Percentiles rank a stretch among this genome's conserved stretches.
These are phyloP conservation scores for Labeo calbasu DNA, from an alignment of 2,797 vertebrate genomes.

Conservation along the genomic window DNA sequence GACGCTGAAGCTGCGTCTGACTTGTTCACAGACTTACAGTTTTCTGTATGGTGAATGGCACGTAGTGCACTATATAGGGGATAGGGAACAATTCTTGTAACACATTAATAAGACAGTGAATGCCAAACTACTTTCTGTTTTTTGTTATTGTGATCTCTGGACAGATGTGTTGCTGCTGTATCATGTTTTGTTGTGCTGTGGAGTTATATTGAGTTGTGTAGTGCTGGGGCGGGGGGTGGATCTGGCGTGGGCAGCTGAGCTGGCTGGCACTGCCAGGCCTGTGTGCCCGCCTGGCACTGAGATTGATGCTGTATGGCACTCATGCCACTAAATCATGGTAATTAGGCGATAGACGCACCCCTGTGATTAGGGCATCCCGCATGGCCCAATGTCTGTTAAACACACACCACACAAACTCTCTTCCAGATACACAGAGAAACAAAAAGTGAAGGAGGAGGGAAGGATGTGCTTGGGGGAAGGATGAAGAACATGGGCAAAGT, in stretches of 20 bases:
- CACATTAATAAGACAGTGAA: not conserved
- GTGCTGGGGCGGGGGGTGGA: conserved; percentile 34
- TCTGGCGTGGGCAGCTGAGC: conserved; percentile 45
- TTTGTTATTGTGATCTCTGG: not conserved
- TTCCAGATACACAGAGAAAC: conserved; percentile 26
- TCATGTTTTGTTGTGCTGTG: conserved; percentile 10
- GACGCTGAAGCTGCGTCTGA: too few relatives aligned
- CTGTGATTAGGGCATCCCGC: conserved; percentile 61
- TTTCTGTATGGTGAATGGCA: too few relatives aligned
- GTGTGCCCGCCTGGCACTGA: conserved; percentile 55
- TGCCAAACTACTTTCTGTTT: not conserved
- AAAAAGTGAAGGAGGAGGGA: conserved; percentile 71
- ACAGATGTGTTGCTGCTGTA: not conserved
- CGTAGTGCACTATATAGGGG: too few relatives aligned
- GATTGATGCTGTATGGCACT: conserved; percentile 59
- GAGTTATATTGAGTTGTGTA: conserved; percentile 11
- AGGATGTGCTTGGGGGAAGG: conserved; percentile 50
- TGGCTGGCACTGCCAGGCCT: conserved; percentile 42
- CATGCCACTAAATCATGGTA: conserved; percentile 63
- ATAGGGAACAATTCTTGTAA: not conserved
- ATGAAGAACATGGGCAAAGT: conserved; percentile 26
- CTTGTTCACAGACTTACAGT: too few relatives aligned
- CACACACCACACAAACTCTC: conserved; percentile 40
- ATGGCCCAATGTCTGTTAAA: conserved; percentile 51
- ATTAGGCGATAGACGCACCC: conserved; percentile 60